Conservation (phyloP, 2,797 vertebrate genomes). For the Clarias fuscus region DNA sequence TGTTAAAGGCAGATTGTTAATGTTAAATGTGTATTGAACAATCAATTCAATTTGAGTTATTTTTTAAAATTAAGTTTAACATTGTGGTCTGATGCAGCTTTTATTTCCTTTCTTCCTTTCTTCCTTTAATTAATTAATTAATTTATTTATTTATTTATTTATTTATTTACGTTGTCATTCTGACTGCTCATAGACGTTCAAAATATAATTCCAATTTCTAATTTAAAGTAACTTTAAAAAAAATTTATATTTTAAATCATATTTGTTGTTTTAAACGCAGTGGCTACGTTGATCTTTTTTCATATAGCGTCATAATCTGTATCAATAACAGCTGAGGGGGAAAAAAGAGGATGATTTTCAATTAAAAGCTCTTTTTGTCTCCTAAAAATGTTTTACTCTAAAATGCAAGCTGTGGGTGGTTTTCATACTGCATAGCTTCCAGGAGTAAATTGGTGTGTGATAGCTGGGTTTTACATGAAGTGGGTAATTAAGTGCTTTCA, state of each 20-base stretch:
- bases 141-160: no score
- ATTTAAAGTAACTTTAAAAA: neutral
- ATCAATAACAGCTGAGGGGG: neutral
- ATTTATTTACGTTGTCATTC: neutral
- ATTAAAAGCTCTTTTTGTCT: neutral
- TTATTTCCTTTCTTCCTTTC: neutral
- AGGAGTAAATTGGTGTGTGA: conserved; percentile 11
- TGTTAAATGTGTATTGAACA: neutral
- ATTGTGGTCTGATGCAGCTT: neutral
- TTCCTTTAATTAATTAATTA: neutral
- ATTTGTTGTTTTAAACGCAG: neutral
- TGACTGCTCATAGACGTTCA: neutral
- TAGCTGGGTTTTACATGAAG: conserved; percentile 21
- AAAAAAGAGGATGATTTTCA: neutral
- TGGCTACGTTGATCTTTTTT: neutral
- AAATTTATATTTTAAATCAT: neutral
- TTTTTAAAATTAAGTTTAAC: neutral
- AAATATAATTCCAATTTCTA: neutral
- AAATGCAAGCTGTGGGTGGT: neutral
- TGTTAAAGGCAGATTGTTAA: neutral
- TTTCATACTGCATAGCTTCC: neutral
- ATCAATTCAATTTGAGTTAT: neutral
- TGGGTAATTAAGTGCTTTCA: conserved; percentile 14
- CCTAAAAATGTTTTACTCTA: neutral
- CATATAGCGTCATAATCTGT: neutral